Conservation (phyloP, 2,113 vertebrate genomes). For the Sylvia atricapilla region DNA sequence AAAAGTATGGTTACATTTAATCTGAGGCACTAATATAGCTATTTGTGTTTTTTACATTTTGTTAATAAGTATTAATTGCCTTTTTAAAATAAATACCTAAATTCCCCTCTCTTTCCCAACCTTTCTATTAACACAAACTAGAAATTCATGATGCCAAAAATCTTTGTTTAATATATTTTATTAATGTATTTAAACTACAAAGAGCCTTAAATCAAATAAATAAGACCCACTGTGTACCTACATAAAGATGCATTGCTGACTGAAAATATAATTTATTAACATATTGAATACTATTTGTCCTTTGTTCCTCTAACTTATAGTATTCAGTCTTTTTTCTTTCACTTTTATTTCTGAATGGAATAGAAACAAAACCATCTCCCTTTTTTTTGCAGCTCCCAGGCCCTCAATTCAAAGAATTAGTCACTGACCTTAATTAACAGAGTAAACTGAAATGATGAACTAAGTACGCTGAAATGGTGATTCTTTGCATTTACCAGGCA, state of each 20-base stretch:
- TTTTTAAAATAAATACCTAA: not conserved
- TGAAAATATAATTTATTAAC: not conserved
- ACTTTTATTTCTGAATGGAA: conserved; percentile 17
- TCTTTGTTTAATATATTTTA: not conserved
- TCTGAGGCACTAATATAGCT: not conserved
- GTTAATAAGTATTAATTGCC: not conserved
- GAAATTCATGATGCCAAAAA: not conserved
- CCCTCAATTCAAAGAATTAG: not conserved
- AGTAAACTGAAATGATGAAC: not conserved
- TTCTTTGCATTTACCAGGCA: not conserved
- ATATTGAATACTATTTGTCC: not conserved
- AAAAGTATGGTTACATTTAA: not conserved
- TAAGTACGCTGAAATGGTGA: not conserved
- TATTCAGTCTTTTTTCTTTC: not conserved
- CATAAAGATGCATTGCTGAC: not conserved
- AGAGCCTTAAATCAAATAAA: not conserved
- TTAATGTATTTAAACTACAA: not conserved
- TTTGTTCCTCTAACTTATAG: not conserved
- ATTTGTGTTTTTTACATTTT: not conserved
- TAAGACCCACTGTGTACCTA: not conserved
- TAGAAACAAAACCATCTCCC: not conserved
- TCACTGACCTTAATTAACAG: not conserved
- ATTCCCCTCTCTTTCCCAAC: not conserved
- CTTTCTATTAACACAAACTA: not conserved
- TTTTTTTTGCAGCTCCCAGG: not conserved